Base-by-base conservation (phyloP, 2,888 invertebrate species). In the Cheilosia scutellata region DNA sequence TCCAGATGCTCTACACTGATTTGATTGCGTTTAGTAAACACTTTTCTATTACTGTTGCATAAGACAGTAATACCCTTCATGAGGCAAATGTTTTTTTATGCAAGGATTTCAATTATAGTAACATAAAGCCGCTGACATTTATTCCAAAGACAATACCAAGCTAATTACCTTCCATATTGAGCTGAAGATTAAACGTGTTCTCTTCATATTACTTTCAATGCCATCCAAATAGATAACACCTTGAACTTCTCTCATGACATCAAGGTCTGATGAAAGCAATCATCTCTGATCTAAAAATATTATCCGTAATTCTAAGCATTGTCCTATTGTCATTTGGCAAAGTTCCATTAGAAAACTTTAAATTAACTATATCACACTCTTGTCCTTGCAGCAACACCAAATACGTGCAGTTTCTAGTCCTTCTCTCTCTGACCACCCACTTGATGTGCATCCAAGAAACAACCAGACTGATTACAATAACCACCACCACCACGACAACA, bases 391-490 rank as follows among this genome's bases (percentile, higher is more conserved):
- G 92, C 89, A 90, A 60, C 90, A 91, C 84, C 92, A 92, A 89
- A 91, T 92, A 88, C 91, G 92, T 82, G 91, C 92, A 58, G 91
- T 92, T 29, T 92, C 92, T 51, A 92, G 92, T 90, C 92, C 92
- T 77, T 90, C 92, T 63, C 88, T 92, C 62, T 90, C 90, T 55
- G 91, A 92, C 68, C 88, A 88, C 76, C 88, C 88, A 42, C 55
- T 88, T 47, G 88, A 89, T 65, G 62, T 44, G 20, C 79, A 66
- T 55, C 75, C 77, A 53, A 79, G 63, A 29, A 75, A 71, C 47
- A 80, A 78, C 65, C 65, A 74, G 72, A 71, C 74, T 86, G 80
- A 87, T 33, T 86, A 82, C 58, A 82, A 82, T 66, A 66, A 31
- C 78, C 78, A 71, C 70, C 80, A 84, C 55, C 77, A 79, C 86